Evolutionary conservation across 37 sponge, comb jelly and placozoan genomes (phyloP), one percentile per base, ranked within the genome.

Genomic region (Ianthella basta): DNA sequence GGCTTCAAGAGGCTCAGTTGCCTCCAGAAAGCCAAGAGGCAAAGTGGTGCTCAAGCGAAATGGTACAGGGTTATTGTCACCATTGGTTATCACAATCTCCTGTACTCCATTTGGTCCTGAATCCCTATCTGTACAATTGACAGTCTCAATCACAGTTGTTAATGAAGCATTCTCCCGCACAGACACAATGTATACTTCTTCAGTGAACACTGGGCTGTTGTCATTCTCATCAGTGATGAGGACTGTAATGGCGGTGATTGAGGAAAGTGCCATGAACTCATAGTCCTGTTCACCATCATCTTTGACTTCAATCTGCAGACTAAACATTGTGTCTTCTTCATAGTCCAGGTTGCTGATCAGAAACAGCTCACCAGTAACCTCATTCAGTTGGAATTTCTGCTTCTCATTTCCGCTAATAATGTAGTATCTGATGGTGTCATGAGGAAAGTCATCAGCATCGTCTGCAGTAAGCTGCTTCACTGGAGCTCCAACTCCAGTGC

Each of bases 181-280:
- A 15, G 16, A 13, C 5, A 23, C 50, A 65, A 18, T 39, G 78
- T 85, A 85, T 13, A 73, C 29, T n/a, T 54, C 37, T 63, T 72
- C 60, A n/a, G 80, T 30, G 13, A 91, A 40, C 16, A 78, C 54
- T 18, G 94, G 94, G 32, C 0, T n/a, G 79, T 90, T 94, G 89
- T 94, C 94, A 84, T 93, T 94, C 16, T 50, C 72, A 83, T 90
- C 94, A 16, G 55, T 44, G 8, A 94, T 55, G 23, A 33, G 72
- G 30, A 94, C 66, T 10, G 53, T 81, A 33, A 91, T 18, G 2
- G 78, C 82, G 3, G 86, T 37, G 14, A 40, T 40, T 0, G 84
- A 55, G 35, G 72, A 55, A 15, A 85, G 86, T 15, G 82, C 39
- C 24, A 16, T 61, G 16, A 88, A 88, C 20, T 73, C 80, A 55